A percentile compares a stretch with the other conserved stretches of the same genome.
Conservation (phyloP, 2,113 vertebrate genomes). For the Pteronura brasiliensis region DNA sequence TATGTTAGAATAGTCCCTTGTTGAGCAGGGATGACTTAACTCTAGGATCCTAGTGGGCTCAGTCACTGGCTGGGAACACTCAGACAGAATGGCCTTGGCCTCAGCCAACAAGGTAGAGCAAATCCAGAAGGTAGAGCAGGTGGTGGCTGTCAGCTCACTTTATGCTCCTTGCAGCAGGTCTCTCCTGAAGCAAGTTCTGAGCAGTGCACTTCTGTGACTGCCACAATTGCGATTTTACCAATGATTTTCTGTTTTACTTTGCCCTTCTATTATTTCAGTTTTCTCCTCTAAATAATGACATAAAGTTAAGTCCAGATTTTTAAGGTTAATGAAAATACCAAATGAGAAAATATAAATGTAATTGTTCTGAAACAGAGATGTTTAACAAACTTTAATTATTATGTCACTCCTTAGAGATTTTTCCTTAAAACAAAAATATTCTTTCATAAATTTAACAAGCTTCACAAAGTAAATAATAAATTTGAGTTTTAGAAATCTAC, state of each 20-base stretch:
- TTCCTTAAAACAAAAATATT: neutral
- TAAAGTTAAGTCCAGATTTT: neutral
- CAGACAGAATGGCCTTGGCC: neutral
- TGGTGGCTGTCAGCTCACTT: neutral
- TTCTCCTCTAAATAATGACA: neutral
- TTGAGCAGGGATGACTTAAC: neutral
- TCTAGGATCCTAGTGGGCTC: neutral
- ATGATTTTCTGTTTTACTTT: neutral
- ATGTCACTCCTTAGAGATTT: neutral
- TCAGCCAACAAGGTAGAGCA: too few relatives aligned
- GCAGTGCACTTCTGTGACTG: neutral
- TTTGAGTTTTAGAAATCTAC: neutral
- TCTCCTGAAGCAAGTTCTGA: neutral
- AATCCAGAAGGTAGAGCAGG: neutral
- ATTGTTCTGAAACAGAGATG: neutral
- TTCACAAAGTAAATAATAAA: neutral
- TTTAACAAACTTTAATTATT: neutral
- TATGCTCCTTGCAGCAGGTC: neutral
- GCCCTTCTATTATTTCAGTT: neutral
- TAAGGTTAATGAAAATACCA: neutral
- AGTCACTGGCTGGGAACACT: neutral
- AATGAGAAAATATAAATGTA: neutral
- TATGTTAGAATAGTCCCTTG: neutral
- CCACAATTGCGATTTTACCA: neutral
- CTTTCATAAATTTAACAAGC: neutral